Conservation (phyloP, 2,888 invertebrate species). For the Drosophila mercatorum region DNA sequence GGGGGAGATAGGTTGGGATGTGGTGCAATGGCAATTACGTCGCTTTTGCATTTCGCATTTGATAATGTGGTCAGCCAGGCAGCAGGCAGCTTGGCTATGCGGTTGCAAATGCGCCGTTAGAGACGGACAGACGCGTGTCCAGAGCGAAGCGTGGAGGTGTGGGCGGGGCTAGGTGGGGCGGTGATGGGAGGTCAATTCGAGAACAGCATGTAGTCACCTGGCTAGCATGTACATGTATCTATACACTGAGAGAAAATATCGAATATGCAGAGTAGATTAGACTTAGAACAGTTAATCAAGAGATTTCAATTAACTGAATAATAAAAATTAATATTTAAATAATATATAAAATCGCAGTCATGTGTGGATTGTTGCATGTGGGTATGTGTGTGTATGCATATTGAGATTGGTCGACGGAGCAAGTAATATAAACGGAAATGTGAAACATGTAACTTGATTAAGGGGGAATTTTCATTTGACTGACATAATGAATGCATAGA, state of each 20-base stretch:
- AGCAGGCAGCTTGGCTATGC: constrained; percentile 53
- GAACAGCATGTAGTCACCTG: constrained; percentile 72
- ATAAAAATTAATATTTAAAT: no score
- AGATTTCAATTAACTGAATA: no score
- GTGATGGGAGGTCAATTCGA: constrained; percentile 7
- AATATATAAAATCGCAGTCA: no score
- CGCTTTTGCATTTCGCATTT: constrained; percentile 68
- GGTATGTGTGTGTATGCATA: no score
- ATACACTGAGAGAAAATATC: constrained; percentile 8
- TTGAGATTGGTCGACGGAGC: constrained; percentile 8
- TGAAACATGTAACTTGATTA: constrained; percentile 30
- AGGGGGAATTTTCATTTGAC: constrained; percentile 42
- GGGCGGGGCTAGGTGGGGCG: constrained; percentile 9
- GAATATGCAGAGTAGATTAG: neutral
- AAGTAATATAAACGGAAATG: constrained; percentile 47
- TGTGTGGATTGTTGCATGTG: no score
- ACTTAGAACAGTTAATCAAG: neutral
- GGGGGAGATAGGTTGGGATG: constrained; percentile 3
- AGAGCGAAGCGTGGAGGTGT: neutral
- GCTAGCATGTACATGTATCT: constrained; percentile 18
- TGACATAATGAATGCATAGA: constrained; percentile 49
- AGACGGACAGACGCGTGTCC: constrained; percentile 21
- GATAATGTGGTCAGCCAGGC: constrained; percentile 70
- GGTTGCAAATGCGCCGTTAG: constrained; percentile 68
- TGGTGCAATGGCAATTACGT: constrained; percentile 65